Base-by-base conservation (phyloP, 2,888 invertebrate species). In the Morpho deidamia region DNA sequence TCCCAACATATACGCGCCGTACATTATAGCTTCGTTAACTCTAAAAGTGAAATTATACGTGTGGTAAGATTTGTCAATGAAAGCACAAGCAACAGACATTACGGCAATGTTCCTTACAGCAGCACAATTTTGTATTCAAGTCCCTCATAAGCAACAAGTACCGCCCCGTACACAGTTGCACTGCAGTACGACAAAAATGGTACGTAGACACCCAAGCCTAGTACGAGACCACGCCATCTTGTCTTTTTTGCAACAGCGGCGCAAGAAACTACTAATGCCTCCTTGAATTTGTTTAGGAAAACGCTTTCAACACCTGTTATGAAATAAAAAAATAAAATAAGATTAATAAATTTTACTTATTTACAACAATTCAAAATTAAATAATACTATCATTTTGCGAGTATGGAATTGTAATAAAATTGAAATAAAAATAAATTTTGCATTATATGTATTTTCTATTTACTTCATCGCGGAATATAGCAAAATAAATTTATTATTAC, bases 1-100 rank as follows among this genome's bases (percentile, higher is more conserved):
- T 0, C 94, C 95, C 64, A 95, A 74, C 94, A 95, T 94, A 90
- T 94, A 94, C 0, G 95, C 93, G 7, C 95, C 95, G 61, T 94
- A 94, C 76, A 95, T 93, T 2, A 95, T 78, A 0, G 94, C 93
- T 75, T 95, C 94, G 7, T 93, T 93, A 0, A 95, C 94, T 62
- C 94, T 94, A 61, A 9, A 71, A 66, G n/a, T n/a, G n/a, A n/a
- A n/a, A n/a, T n/a, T n/a, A n/a, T n/a, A n/a, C n/a, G n/a, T n/a
- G 2, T 23, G 3, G 23, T 23, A 23, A 23, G 23, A 23, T 23
- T 23, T 23, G 3, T 23, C 23, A 23, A 23, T 23, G 23, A 5
- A 23, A 23, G 23, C 23, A 23, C 23, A 1, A 23, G 23, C 1
- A 23, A 23, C 5, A 23, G 5, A 23, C 5, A 23, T 23, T 23